phyloP scores from a whole-genome alignment of 2,113 vertebrate species.

The Carassius gibelio region DNA sequence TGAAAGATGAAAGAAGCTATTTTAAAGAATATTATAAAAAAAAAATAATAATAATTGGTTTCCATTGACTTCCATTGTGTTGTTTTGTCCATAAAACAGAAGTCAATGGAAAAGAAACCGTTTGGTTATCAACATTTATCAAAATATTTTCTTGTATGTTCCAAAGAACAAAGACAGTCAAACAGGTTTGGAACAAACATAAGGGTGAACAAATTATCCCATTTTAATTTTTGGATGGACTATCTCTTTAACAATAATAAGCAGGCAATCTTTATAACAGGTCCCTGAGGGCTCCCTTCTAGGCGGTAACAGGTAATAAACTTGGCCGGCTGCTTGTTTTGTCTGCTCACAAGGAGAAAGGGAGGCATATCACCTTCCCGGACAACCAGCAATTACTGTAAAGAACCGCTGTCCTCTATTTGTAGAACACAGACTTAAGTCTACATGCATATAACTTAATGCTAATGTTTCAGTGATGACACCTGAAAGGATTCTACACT shows the following conservation, averaged over 20 bases:
- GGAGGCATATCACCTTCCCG: constrained; percentile 47
- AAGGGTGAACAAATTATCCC: no score
- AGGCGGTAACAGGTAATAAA: constrained; percentile 37
- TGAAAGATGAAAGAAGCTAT: background rate
- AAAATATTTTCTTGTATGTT: background rate
- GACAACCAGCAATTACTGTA: constrained; percentile 48
- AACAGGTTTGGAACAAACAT: background rate
- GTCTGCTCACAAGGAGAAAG: constrained; percentile 25
- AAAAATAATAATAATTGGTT: background rate
- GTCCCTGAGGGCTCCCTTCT: background rate
- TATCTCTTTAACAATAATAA: background rate
- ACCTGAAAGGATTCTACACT: background rate
- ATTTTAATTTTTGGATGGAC: background rate
- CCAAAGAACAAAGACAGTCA: background rate
- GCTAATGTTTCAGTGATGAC: background rate
- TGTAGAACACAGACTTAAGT: background rate
- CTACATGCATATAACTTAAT: constrained; percentile 15
- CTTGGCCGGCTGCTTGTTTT: constrained; percentile 21
- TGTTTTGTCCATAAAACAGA: no score
- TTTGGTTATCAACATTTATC: background rate
- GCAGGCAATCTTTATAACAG: background rate
- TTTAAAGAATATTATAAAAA: background rate
- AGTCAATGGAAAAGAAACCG: background rate
- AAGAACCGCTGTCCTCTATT: constrained; percentile 23
- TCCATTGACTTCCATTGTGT: background rate